Base-by-base conservation (phyloP, 2,888 invertebrate species). In the Girardia tigrina region DNA sequence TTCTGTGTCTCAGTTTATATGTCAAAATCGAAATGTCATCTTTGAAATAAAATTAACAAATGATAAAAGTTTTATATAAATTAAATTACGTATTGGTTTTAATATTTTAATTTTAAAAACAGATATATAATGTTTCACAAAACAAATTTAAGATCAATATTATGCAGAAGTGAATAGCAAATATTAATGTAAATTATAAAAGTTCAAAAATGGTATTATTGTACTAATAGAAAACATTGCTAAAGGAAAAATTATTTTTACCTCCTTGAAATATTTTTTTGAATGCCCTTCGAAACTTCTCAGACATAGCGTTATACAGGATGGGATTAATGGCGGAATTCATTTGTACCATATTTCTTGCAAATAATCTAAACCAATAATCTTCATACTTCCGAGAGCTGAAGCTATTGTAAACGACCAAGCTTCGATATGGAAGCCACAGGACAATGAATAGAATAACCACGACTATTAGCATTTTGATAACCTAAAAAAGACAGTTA, bases 241-340 rank as follows among this genome's bases (percentile, higher is more conserved):
- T n/a, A 36, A 16, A 36, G 36, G 12, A 36, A 16, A 36, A 36
- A 12, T 36, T 56, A 56, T 8, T 56, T 56, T 8, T n/a, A 56
- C 56, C 56, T 56, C 23, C 23, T 20, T 56, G 56, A 23, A 86
- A 81, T 28, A 85, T 81, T 74, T 84, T 82, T 78, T 84, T 84
- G 82, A 88, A 88, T 72, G 88, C 87, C 73, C 86, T 82, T 16
- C 88, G 84, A 81, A 88, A 88, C 80, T 87, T 87, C 77, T 85
- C 86, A 0, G 87, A 88, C 87, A 88, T 87, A 77, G 87, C 86
- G 82, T 88, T 88, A 85, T 88, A 88, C 75, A 88, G 85, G 77
- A 88, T 87, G 0, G 88, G 88, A 81, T 88, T 88, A 80, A 88
- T 87, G 77, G 88, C 88, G 75, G 87, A 87, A 83, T 88, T 88